Evolutionary conservation across 2,113 vertebrate genomes (phyloP).

Genomic region (Hyaena hyaena): DNA sequence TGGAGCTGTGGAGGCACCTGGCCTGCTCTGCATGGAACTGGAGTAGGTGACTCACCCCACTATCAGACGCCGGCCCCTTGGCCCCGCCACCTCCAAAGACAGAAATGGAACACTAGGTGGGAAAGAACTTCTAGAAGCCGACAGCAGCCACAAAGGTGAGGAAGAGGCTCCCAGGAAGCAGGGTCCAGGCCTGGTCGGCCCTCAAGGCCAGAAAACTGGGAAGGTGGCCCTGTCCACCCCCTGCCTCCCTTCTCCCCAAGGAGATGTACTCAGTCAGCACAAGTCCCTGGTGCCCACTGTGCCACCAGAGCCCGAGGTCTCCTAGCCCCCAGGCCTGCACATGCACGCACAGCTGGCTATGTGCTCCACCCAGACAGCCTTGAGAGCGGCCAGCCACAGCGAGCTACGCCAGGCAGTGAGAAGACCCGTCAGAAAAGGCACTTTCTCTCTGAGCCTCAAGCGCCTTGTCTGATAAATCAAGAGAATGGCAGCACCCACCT

Average conservation of each 20-base stretch:
- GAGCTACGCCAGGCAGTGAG: not conserved
- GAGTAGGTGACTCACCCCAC: not conserved
- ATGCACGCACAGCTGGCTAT: accelerated
- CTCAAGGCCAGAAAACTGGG: not conserved
- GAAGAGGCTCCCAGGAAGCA: not conserved
- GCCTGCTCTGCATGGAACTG: not conserved
- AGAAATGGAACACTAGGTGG: not conserved
- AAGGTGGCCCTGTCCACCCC: too few species aligned
- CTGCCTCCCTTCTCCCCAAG: not conserved
- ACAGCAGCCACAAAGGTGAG: not conserved
- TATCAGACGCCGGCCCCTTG: accelerated
- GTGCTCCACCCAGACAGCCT: not conserved
- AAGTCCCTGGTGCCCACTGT: not conserved
- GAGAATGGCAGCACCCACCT: not conserved
- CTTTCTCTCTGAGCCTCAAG: not conserved
- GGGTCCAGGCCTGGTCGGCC: not conserved
- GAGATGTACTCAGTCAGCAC: not conserved
- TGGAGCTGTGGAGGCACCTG: not conserved
- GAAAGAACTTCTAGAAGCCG: not conserved
- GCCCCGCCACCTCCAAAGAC: not conserved
- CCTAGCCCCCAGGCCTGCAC: not conserved
- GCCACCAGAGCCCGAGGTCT: not conserved
- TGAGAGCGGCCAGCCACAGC: not conserved
- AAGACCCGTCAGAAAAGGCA: not conserved
- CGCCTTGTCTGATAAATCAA: not conserved